Evolutionary conservation across 2,113 vertebrate genomes (phyloP).

Genomic region (Pelecanus crispus): DNA sequence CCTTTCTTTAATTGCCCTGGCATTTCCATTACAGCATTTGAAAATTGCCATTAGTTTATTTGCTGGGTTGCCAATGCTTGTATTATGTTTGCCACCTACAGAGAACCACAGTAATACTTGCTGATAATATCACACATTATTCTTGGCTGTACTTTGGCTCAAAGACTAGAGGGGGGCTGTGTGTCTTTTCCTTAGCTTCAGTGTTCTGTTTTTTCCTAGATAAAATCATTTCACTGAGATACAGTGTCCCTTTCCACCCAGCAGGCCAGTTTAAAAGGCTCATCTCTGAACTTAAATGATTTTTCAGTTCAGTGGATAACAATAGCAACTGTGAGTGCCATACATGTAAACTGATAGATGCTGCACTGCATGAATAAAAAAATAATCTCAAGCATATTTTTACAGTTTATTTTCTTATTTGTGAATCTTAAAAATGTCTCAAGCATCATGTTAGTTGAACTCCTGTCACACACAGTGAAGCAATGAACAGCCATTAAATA

Average conservation of each 20-base stretch:
- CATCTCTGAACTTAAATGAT: background rate
- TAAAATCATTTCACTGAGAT: background rate
- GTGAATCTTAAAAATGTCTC: background rate
- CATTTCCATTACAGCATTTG: conserved; percentile 19
- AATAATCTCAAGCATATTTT: background rate
- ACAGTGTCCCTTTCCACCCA: background rate
- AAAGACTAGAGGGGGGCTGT: background rate
- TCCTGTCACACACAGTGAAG: background rate
- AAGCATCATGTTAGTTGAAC: background rate
- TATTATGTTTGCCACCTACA: background rate
- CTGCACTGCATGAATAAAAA: background rate
- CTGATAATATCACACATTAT: conserved; percentile 20
- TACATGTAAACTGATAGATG: background rate
- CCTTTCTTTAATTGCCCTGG: conserved; percentile 10
- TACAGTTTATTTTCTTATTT: background rate
- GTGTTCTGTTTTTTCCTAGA: background rate
- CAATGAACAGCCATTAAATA: background rate
- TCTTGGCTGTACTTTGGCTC: conserved; percentile 17
- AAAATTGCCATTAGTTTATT: conserved; percentile 47
- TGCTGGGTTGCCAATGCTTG: conserved; percentile 38
- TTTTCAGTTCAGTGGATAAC: background rate
- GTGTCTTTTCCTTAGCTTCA: background rate
- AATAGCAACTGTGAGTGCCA: background rate
- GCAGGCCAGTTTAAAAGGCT: background rate
- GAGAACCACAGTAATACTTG: background rate